These are phyloP conservation scores for Pseudomugil gertrudae DNA, from an alignment of 2,797 vertebrate genomes.

Conservation along the genomic window DNA sequence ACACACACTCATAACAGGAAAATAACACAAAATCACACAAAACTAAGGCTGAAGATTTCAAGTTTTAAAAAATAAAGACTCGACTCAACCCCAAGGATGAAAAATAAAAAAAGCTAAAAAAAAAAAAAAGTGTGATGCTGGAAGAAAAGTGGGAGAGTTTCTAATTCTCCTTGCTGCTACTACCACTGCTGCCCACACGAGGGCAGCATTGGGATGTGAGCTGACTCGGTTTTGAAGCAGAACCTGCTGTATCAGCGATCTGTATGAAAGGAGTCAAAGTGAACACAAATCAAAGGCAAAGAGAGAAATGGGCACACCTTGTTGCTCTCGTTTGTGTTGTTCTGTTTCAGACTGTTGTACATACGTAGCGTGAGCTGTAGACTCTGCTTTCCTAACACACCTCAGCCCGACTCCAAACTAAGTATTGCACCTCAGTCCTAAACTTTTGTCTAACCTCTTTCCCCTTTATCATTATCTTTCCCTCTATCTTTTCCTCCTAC, in stretches of 20 bases:
- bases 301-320: slow-evolving; percentile 30
- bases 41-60: slow-evolving; percentile 55
- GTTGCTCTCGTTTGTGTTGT: slow-evolving; percentile 27
- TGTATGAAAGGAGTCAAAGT: slow-evolving; percentile 27
- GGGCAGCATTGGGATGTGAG: slow-evolving; percentile 53
- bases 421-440: slow-evolving; percentile 62
- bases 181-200: slow-evolving; percentile 66
- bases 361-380: slow-evolving; percentile 69
- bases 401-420: slow-evolving; percentile 68
- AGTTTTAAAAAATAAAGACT: slow-evolving; percentile 42
- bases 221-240: slow-evolving; percentile 42
- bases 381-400: slow-evolving; percentile 65
- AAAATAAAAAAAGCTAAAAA: slow-evolving; percentile 13
- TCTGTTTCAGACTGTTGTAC: slow-evolving; percentile 58
- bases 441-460: slow-evolving; percentile 40
- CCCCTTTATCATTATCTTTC: slow-evolving; percentile 50
- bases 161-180: slow-evolving; percentile 72
- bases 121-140: slow-evolving; percentile 33
- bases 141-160: slow-evolving; percentile 59
- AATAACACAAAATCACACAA: slow-evolving; percentile 40
- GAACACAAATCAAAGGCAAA: slow-evolving; percentile 39
- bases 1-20: slow-evolving; percentile 28
- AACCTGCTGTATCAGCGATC: slow-evolving; percentile 65
- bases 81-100: slow-evolving; percentile 37
- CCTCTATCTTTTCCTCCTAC: slow-evolving; percentile 12